phyloP scores from a whole-genome alignment of 2,888 invertebrate genomes.

The Xestia rhomboidea region DNA sequence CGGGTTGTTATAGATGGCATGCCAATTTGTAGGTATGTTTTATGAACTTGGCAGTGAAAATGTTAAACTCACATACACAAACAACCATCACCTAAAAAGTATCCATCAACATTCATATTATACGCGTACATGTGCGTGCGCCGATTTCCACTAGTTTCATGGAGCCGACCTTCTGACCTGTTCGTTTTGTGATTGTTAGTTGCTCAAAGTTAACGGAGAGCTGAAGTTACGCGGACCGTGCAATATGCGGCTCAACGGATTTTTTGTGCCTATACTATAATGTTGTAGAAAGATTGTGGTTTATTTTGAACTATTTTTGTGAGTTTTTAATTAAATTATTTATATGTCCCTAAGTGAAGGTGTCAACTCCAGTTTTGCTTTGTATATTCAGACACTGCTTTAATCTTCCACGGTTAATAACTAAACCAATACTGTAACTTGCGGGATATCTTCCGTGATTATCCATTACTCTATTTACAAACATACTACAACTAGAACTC shows the following conservation, averaged over 20 bases:
- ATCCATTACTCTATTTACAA: no score
- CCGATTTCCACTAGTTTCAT: not conserved
- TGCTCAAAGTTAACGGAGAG: slow-evolving; percentile 45
- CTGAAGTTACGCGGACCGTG: slow-evolving; percentile 28
- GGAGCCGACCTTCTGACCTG: not conserved
- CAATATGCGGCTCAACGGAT: slow-evolving; percentile 33
- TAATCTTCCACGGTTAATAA: no score
- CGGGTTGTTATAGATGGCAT: no score
- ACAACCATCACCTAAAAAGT: no score
- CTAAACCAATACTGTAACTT: no score
- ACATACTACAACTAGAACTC: no score
- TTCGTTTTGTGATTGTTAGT: slow-evolving; percentile 26
- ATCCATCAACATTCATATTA: no score
- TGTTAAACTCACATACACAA: no score
- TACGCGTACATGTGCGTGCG: not conserved
- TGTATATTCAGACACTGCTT: not conserved
- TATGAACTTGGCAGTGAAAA: no score
- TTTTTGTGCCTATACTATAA: slow-evolving; percentile 28
- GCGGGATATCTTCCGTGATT: no score
- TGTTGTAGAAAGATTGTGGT: not conserved
- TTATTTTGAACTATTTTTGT: slow-evolving; percentile 3
- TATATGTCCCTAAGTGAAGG: not conserved
- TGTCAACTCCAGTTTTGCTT: not conserved
- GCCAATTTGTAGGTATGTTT: no score
- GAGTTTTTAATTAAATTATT: not conserved